phyloP scores from a whole-genome alignment of 2,888 invertebrate genomes.

The Sesia bembeciformis region DNA sequence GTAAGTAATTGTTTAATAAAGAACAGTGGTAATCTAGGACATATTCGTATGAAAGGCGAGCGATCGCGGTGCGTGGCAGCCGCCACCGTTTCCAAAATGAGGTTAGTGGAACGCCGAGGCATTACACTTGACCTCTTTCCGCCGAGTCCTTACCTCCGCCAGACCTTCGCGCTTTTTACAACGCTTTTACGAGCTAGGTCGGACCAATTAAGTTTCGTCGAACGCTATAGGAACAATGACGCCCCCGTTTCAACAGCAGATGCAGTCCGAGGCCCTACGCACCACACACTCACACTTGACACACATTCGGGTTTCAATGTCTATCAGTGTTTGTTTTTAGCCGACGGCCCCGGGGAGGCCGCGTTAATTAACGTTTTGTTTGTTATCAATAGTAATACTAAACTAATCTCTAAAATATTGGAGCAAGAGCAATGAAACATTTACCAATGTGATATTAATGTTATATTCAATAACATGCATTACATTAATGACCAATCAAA shows the following conservation, averaged over 20 bases:
- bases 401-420: no score
- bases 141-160: slow-evolving; percentile 70
- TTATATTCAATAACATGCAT: no score
- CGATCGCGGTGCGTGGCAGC: slow-evolving; percentile 33
- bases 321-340: slow-evolving; percentile 13
- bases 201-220: slow-evolving; percentile 65
- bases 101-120: slow-evolving; percentile 70
- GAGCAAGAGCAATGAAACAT: no score
- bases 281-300: slow-evolving; percentile 54
- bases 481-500: no score
- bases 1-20: background rate
- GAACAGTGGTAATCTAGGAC: slow-evolving; percentile 27
- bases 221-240: slow-evolving; percentile 41
- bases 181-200: slow-evolving; percentile 70
- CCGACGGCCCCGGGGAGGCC: no score
- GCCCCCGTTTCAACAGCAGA: slow-evolving; percentile 36
- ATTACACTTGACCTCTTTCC: slow-evolving; percentile 74
- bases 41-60: slow-evolving; percentile 56
- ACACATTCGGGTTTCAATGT: slow-evolving; percentile 59
- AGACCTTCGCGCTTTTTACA: slow-evolving; percentile 74
- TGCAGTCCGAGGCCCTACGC: slow-evolving; percentile 26
- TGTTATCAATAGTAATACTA: no score
- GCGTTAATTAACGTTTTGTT: no score
- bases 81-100: slow-evolving; percentile 53
- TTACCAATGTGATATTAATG: no score